These are phyloP conservation scores for Epinephelus awoara DNA, from an alignment of 2,797 vertebrate species.

Conservation along the genomic window DNA sequence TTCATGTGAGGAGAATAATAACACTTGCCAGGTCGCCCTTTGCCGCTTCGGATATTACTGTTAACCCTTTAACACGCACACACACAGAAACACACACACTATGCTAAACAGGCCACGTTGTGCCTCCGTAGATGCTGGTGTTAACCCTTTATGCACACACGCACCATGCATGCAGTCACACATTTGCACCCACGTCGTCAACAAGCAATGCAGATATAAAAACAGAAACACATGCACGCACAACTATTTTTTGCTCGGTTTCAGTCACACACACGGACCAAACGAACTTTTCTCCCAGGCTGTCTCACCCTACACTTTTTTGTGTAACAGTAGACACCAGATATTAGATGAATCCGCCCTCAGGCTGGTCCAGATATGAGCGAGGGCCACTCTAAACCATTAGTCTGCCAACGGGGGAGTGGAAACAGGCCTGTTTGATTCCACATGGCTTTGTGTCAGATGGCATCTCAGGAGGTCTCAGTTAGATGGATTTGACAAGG, in stretches of 20 bases:
- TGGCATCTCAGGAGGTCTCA: constrained; percentile 65
- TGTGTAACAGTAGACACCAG: constrained; percentile 47
- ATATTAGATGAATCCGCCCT: constrained; percentile 63
- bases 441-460: constrained; percentile 54
- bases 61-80: constrained; percentile 71
- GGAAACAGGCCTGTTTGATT: constrained; percentile 61
- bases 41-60: constrained; percentile 77
- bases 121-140: constrained; percentile 32
- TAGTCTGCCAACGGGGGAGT: constrained; percentile 51
- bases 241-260: not conserved
- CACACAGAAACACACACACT: constrained; percentile 25
- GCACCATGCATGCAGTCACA: constrained; percentile 7
- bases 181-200: not conserved
- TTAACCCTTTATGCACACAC: constrained; percentile 17
- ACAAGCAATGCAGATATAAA: constrained; percentile 3
- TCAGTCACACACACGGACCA: not conserved
- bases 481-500: constrained; percentile 68
- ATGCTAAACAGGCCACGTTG: constrained; percentile 34
- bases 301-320: constrained; percentile 24
- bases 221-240: not conserved
- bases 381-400: constrained; percentile 43
- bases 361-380: constrained; percentile 63
- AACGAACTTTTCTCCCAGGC: constrained; percentile 14
- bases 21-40: constrained; percentile 72
- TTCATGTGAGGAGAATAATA: constrained; percentile 83